These are phyloP conservation scores for Palythoa grandiflora DNA, from an alignment of 92 coral and sea anemone species.

Conservation along the genomic window DNA sequence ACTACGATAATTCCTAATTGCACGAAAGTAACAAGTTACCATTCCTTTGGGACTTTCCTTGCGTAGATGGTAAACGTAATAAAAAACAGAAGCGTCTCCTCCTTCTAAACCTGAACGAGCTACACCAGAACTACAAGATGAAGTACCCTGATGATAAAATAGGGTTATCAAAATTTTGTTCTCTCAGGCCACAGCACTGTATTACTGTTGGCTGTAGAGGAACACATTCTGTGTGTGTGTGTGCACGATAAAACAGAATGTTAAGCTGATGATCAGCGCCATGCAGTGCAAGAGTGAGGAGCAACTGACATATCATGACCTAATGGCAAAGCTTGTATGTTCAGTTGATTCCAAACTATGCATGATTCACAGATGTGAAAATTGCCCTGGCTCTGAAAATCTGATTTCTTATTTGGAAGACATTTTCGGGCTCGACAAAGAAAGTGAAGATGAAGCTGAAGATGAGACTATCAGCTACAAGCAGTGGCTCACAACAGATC, in stretches of 20 bases:
- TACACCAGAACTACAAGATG: background rate
- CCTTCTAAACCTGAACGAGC: slow-evolving; percentile 8
- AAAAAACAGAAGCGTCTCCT: background rate
- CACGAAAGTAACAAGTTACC: no score
- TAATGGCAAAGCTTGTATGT: slow-evolving; percentile 41
- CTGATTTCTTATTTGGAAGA: slow-evolving; percentile 37
- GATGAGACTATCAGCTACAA: slow-evolving; percentile 28
- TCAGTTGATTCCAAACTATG: slow-evolving; percentile 36
- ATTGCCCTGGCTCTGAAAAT: slow-evolving; percentile 43
- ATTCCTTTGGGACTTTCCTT: no score
- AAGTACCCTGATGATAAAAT: slow-evolving; percentile 32
- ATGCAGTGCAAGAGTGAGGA: slow-evolving; percentile 36
- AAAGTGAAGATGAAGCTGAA: slow-evolving; percentile 18
- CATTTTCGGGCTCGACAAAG: slow-evolving; percentile 35
- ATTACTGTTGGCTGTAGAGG: slow-evolving; percentile 49
- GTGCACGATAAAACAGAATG: slow-evolving; percentile 41
- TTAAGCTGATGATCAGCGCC: slow-evolving; percentile 33
- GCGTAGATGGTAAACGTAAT: no score
- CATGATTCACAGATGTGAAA: slow-evolving; percentile 49
- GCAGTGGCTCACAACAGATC: slow-evolving; percentile 61
- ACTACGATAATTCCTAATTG: no score
- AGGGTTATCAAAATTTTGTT: background rate
- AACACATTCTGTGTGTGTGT: slow-evolving; percentile 43
- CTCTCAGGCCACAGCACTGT: slow-evolving; percentile 42
- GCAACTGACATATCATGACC: slow-evolving; percentile 25